Conservation (phyloP, 2,797 vertebrate species). For the Neomorphus geoffroyi region DNA sequence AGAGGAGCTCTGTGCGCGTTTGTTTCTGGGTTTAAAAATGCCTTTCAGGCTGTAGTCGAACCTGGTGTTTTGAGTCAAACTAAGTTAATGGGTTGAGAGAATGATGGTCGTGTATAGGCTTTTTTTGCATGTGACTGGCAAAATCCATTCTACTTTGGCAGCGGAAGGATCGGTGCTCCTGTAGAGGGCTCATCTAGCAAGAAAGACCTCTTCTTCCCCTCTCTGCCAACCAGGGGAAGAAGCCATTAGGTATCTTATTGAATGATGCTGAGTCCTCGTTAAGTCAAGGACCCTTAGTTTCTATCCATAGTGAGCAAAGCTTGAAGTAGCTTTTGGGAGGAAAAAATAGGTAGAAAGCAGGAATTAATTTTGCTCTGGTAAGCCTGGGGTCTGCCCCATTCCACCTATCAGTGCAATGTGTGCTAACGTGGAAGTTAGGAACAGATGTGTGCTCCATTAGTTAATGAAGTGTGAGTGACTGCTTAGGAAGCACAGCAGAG, state of each 20-base stretch:
- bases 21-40: background rate
- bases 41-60: background rate
- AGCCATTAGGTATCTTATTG: background rate
- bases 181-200: background rate
- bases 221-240: background rate
- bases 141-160: background rate
- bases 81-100: background rate
- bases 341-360: background rate
- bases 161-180: background rate
- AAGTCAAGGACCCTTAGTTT: background rate
- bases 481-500: background rate
- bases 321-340: background rate
- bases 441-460: background rate
- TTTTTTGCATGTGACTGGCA: background rate
- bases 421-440: background rate
- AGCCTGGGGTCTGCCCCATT: background rate
- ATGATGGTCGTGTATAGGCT: background rate
- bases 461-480: background rate
- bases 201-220: background rate
- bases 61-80: background rate
- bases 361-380: background rate
- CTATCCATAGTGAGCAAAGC: background rate
- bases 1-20: background rate
- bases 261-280: background rate
- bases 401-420: background rate